Evolutionary conservation across 2,113 vertebrate genomes (phyloP).

Genomic region (Seriola rivoliana): DNA sequence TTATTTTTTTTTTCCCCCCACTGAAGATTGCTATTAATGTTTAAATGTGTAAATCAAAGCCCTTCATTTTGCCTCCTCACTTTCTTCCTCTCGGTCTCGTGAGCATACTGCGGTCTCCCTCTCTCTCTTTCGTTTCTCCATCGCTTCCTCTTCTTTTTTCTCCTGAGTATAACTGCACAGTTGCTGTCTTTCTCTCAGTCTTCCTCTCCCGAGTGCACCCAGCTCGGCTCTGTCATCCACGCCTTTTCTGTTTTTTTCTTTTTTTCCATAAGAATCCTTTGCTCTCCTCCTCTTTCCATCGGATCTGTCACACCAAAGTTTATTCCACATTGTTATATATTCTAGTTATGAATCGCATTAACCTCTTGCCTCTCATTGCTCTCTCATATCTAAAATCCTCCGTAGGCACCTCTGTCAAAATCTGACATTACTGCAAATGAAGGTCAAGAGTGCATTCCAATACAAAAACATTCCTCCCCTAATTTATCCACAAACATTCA

Average conservation of each 20-base stretch:
- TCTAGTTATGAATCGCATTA: slow-evolving; percentile 28
- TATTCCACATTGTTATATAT: slow-evolving; percentile 8
- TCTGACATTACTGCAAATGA: not conserved
- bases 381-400: not conserved
- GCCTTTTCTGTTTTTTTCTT: not conserved
- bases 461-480: not conserved
- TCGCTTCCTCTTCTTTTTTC: slow-evolving; percentile 21
- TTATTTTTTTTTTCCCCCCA: not conserved
- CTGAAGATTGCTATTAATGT: slow-evolving; percentile 48
- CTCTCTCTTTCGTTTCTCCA: slow-evolving; percentile 1
- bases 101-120: slow-evolving; percentile 19
- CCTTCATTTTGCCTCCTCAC: slow-evolving; percentile 6
- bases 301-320: slow-evolving; percentile 8
- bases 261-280: slow-evolving; percentile 2
- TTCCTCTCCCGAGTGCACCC: slow-evolving; percentile 5
- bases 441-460: not conserved
- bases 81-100: slow-evolving; percentile 28
- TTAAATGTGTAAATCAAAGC: slow-evolving; percentile 63
- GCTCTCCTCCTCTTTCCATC: not conserved
- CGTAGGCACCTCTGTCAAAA: not conserved
- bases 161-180: slow-evolving; percentile 19
- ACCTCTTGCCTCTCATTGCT: slow-evolving; percentile 29
- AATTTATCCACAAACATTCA: not conserved
- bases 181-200: slow-evolving; percentile 1
- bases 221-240: not conserved